A percentile compares a stretch with the other conserved stretches of the same genome.
These are phyloP conservation scores for Drosophila atroscutellata DNA, from an alignment of 2,888 invertebrate species.

Conservation along the genomic window DNA sequence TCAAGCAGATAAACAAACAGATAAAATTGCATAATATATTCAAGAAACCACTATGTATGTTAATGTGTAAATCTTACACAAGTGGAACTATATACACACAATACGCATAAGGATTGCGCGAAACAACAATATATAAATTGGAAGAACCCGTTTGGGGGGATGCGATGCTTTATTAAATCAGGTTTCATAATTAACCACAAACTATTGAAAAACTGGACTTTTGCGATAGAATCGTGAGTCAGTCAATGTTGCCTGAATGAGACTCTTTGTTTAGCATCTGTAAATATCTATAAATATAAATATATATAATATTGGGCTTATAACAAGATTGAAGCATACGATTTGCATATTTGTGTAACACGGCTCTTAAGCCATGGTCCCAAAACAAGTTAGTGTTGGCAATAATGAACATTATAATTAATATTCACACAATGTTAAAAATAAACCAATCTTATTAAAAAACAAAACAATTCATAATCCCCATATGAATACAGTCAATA, in stretches of 20 bases:
- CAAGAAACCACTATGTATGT: conserved; percentile 21
- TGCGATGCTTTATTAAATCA: conserved; percentile 5
- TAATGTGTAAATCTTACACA: conserved; percentile 20
- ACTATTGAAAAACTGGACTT: conserved; percentile 10
- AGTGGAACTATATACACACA: conserved; percentile 14
- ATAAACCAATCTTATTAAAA: conserved; percentile 30
- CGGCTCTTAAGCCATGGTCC: conserved; percentile 7
- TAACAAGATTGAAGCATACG: conserved; percentile 20
- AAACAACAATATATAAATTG: conserved; percentile 8
- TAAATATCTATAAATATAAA: conserved; percentile 30
- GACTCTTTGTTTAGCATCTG: conserved; percentile 27
- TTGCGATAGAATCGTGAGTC: conserved; percentile 32
- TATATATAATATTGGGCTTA: conserved; percentile 21
- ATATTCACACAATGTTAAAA: conserved; percentile 22
- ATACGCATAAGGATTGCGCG: conserved; percentile 16
- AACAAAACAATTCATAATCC: conserved; percentile 23
- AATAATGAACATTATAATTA: conserved; percentile 24
- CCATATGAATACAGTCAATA: conserved; percentile 27
- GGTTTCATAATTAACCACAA: conserved; percentile 11
- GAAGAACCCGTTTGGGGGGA: conserved; percentile 27
- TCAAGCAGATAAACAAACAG: conserved; percentile 1
- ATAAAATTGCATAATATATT: conserved; percentile 21
- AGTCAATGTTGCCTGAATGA: conserved; percentile 23
- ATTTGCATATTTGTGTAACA: conserved; percentile 56
- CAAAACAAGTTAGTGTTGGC: conserved; percentile 32